phyloP scores from a whole-genome alignment of 2,888 invertebrate species.

The Ethmia dodecea region DNA sequence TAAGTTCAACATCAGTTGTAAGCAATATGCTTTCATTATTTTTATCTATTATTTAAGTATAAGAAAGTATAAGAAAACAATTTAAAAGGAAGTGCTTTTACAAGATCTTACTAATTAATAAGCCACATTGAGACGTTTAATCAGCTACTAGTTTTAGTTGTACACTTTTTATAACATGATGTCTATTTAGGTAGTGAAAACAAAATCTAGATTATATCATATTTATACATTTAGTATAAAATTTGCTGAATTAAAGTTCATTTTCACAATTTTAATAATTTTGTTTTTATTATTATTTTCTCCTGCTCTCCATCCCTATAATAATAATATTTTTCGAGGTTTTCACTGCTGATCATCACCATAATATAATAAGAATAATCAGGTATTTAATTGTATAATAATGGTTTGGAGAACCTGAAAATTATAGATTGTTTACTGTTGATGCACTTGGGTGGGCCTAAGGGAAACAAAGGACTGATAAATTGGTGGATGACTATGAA shows the following conservation, averaged over 20 bases:
- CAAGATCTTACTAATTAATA: conserved; percentile 75
- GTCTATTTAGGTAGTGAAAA: conserved; percentile 77
- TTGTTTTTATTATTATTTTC: conserved; percentile 38
- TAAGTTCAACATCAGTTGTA: conserved; percentile 67
- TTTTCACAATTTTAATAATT: conserved; percentile 70
- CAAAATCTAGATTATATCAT: conserved; percentile 77
- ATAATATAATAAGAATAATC: no score
- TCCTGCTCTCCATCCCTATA: no score
- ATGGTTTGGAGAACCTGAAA: no score
- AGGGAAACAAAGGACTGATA: no score
- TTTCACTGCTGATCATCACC: no score
- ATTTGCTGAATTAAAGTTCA: conserved; percentile 78
- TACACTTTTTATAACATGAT: conserved; percentile 78
- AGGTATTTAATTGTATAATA: no score
- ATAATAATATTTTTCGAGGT: no score
- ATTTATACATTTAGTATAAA: conserved; percentile 79
- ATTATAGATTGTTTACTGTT: no score
- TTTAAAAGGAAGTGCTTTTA: conserved; percentile 74
- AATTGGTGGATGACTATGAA: no score
- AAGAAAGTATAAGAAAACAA: no score
- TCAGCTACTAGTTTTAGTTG: conserved; percentile 77
- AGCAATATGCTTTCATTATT: conserved; percentile 72
- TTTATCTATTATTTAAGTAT: conserved; percentile 76
- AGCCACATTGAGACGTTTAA: conserved; percentile 76
- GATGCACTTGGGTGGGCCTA: no score